Base-by-base conservation (phyloP, 2,113 vertebrate species). In the Furnarius figulus region DNA sequence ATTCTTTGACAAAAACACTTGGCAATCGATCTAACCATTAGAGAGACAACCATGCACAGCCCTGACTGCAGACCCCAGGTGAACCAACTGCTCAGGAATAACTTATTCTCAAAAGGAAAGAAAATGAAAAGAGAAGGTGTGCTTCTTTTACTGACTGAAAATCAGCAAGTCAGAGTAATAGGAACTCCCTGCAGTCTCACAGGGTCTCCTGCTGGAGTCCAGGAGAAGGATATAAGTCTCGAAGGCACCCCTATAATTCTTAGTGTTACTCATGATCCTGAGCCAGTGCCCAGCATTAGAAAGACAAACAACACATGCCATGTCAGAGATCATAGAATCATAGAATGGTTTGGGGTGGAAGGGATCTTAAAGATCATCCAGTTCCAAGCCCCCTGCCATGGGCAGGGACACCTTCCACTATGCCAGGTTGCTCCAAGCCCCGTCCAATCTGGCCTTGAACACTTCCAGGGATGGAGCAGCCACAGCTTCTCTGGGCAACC, bases 41-140 rank as follows among this genome's bases (percentile, higher is more conserved):
- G 77, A 77, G 84, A 88, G 65, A 78, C 39, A 65, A 9, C 27
- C 52, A 14, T 3, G 53, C 1, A 1, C n/a, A 49, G 70, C n/a
- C 68, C 83, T 92, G 72, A 39, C 68, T 81, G 88, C 56, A 89
- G 87, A 63, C 40, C 62, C 58, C 94, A 76, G 87, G 77, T 87
- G 91, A 87, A 84, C 17, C 0, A 0, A n/a, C 56, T 73, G 68
- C 91, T 88, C 5, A 3, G 72, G 63, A 37, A 28, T 16, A 89
- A 61, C 61, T 85, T 24, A 25, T 86, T 78, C 90, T 39, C 37
- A 14, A 53, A 73, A 56, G 42, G 47, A 65, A 71, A 88, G 61
- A 68, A 83, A 91, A 74, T 63, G 56, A 47, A 61, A 66, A 62
- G 40, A 83, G 76, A 58, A 61, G 35, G 25, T 8, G 31, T 55